These are phyloP conservation scores for Cephonodes hylas DNA, from an alignment of 2,888 invertebrate species.

Conservation along the genomic window DNA sequence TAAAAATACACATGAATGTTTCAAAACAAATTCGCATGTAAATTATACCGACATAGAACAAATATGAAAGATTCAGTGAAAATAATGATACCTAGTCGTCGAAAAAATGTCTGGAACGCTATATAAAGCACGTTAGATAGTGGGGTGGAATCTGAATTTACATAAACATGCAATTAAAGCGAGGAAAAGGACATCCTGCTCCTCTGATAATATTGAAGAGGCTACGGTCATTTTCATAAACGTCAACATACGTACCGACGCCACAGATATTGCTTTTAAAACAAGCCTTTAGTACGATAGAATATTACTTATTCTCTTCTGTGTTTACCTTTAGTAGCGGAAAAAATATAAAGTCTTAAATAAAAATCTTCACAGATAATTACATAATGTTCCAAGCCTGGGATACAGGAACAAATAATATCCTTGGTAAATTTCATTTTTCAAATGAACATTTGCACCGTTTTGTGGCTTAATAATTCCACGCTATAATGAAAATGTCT, in stretches of 20 bases:
- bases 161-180: constrained; percentile 64
- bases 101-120: constrained; percentile 38
- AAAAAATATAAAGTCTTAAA: neutral
- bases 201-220: constrained; percentile 48
- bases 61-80: neutral
- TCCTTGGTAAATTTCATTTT: neutral
- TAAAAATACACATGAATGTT: neutral
- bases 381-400: neutral
- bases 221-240: constrained; percentile 29
- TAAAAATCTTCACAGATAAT: neutral
- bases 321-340: too few relatives aligned
- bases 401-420: neutral
- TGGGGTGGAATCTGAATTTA: constrained; percentile 41
- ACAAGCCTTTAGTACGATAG: neutral
- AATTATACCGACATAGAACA: neutral
- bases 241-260: neutral
- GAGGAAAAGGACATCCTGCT: constrained; percentile 40
- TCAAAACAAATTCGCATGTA: neutral
- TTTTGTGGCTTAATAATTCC: neutral
- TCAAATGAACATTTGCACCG: neutral
- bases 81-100: neutral
- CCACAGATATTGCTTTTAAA: neutral
- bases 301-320: too few relatives aligned
- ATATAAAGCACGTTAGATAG: constrained; percentile 38
- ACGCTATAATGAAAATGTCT: neutral